Evolutionary conservation across 2,113 vertebrate genomes (phyloP), one percentile per base, ranked within the genome.

Genomic region (Cynoglossus semilaevis): DNA sequence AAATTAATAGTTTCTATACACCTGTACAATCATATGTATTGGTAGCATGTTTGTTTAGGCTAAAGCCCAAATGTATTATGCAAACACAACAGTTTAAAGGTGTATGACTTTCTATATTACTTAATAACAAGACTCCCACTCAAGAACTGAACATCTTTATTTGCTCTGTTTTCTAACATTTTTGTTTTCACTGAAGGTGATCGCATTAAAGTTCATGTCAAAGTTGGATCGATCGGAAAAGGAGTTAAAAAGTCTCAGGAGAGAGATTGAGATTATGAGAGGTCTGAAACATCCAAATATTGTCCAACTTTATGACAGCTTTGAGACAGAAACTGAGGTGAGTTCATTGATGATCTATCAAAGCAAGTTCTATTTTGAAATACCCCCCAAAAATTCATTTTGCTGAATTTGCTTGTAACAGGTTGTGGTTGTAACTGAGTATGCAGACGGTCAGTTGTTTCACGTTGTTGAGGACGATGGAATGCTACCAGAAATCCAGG

Each of bases 391-490:
- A 49, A 29, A 8, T 13, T 12, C 48, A 15, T 8, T 5, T 4
- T 1, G 63, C 6, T 58, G 3, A 77, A 42, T 76, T 29, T 29
- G 22, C 6, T 29, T 70, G 13, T 53, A 52, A 46, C 79, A 99
- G 96, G 94, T 99, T 56, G 96, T 97, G 54, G 93, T 98, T 61
- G 96, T 98, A 65, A 98, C 95, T 1, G 97, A 99, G 62, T 97
- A 95, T 2, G 96, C 94, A 22, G 96, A 98, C 58, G 96, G 97
- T 8, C 94, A 98, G 61, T 89, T 99, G 58, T 98, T 96, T 80
- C 95, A 98, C 85, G 94, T 98, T 67, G 86, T 99, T 56, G 94
- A 96, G 80, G 96, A 98, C 18, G 97, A 97, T 52, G 94, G 94
- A 2, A 91, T 74, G 36, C 88, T 98, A 77, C 92, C 94, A 0